These are phyloP conservation scores for Tetragonisca angustula DNA, from an alignment of 2,888 invertebrate species.

Conservation along the genomic window DNA sequence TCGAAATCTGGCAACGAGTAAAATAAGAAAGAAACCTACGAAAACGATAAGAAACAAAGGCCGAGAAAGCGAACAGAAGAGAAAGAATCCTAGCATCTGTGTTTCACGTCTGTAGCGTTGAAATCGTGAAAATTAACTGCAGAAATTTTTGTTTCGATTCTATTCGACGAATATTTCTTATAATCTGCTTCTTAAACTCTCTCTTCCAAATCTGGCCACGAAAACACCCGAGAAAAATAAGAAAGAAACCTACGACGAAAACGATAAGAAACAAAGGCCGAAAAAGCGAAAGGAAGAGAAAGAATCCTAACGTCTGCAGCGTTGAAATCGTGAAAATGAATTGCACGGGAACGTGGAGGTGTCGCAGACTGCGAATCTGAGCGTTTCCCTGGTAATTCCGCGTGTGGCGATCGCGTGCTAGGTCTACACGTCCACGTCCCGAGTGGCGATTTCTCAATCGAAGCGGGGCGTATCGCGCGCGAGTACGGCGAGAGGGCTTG, in stretches of 20 bases:
- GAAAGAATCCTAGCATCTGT: too few relatives aligned
- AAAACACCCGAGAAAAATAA: too few relatives aligned
- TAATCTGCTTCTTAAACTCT: too few relatives aligned
- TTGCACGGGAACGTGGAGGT: constrained; percentile 15
- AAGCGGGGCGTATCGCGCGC: constrained; percentile 65
- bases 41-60: too few relatives aligned
- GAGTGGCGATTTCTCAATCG: constrained; percentile 63
- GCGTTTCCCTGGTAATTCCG: constrained; percentile 28
- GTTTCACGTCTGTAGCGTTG: neutral
- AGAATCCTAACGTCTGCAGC: neutral
- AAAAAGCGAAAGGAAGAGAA: too few relatives aligned
- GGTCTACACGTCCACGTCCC: constrained; percentile 39
- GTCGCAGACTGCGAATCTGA: constrained; percentile 28
- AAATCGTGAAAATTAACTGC: neutral
- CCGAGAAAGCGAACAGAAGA: too few relatives aligned
- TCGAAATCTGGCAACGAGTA: too few relatives aligned
- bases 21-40: too few relatives aligned
- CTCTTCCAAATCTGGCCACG: too few relatives aligned
- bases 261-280: too few relatives aligned
- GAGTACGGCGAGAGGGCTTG: constrained; percentile 65
- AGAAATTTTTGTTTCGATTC: neutral
- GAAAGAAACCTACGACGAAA: too few relatives aligned
- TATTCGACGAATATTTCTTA: too few relatives aligned
- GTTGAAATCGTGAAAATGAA: constrained; percentile 16
- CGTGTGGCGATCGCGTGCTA: constrained; percentile 50